Percentiles rank a stretch among this genome's conserved stretches.
Evolutionary conservation across 2,113 vertebrate species (phyloP).

Genomic region (Lates calcarifer): DNA sequence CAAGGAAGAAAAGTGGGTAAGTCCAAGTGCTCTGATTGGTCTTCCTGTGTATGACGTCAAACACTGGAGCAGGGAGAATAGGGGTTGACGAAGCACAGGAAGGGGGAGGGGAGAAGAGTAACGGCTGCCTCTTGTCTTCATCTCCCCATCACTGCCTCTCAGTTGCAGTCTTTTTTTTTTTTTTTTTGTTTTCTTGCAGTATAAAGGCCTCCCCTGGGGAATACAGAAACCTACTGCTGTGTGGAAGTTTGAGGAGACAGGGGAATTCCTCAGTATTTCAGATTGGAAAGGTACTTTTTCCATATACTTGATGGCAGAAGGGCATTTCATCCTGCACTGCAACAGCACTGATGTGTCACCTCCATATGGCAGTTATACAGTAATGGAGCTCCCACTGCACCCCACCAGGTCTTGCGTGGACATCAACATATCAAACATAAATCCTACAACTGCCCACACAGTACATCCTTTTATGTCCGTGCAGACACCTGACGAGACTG

Average conservation of each 20-base stretch:
- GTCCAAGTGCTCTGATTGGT: slow-evolving; percentile 58
- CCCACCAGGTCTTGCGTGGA: neutral
- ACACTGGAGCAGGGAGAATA: slow-evolving; percentile 49
- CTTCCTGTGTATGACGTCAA: slow-evolving; percentile 76
- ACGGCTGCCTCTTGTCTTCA: slow-evolving; percentile 67
- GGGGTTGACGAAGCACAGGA: slow-evolving; percentile 55
- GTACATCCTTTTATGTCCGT: neutral
- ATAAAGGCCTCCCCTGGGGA: slow-evolving; percentile 10
- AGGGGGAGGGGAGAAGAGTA: slow-evolving; percentile 75
- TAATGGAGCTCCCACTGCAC: slow-evolving; percentile 27
- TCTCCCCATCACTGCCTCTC: slow-evolving; percentile 66
- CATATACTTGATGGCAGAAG: neutral
- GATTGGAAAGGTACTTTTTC: slow-evolving; percentile 1
- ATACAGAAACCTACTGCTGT: neutral
- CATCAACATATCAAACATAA: slow-evolving; percentile 15
- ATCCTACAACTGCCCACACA: slow-evolving; percentile 20
- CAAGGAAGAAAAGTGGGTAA: slow-evolving; percentile 25
- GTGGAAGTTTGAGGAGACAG: neutral
- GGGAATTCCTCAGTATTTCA: slow-evolving; percentile 15
- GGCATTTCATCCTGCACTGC: neutral
- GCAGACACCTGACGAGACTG: slow-evolving; percentile 15
- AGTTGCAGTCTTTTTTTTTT: slow-evolving; percentile 30
- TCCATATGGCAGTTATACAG: slow-evolving; percentile 13
- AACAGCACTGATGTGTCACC: slow-evolving; percentile 44
- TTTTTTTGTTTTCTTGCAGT: slow-evolving; percentile 11